These are phyloP conservation scores for Drosophila vallismaia DNA, from an alignment of 2,888 invertebrate species.

Conservation along the genomic window DNA sequence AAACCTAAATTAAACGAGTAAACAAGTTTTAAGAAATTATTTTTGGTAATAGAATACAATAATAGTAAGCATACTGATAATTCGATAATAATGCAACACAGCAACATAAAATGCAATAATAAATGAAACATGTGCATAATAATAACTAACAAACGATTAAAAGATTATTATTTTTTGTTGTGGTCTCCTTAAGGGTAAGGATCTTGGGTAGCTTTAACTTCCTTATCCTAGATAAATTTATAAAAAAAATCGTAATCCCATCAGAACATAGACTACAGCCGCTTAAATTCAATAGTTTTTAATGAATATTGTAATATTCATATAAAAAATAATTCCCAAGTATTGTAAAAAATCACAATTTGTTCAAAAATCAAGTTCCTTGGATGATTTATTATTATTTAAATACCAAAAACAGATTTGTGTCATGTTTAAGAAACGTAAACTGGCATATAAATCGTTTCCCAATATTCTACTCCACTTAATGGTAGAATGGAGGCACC, in stretches of 20 bases:
- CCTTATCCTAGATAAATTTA: not conserved
- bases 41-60: slow-evolving; percentile 81
- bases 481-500: not conserved
- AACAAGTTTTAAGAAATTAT: slow-evolving; percentile 81
- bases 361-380: not conserved
- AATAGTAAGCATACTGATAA: slow-evolving; percentile 69
- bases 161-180: not conserved
- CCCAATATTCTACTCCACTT: not conserved
- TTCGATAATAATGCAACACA: slow-evolving; percentile 63
- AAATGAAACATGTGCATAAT: slow-evolving; percentile 77
- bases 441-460: not conserved
- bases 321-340: no score
- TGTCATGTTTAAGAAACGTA: not conserved
- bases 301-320: no score
- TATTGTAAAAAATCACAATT: not conserved
- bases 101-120: slow-evolving; percentile 72
- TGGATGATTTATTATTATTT: slow-evolving; percentile 2
- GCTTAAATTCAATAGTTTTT: no score
- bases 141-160: slow-evolving; percentile 66
- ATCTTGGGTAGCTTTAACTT: not conserved
- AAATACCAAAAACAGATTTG: not conserved
- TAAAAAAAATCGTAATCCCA: not conserved
- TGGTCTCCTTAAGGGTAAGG: not conserved
- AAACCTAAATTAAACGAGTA: slow-evolving; percentile 66
- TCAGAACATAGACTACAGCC: no score